Percentiles rank a stretch among this genome's conserved stretches.
These are phyloP conservation scores for Poecile montanus DNA, from an alignment of 2,797 vertebrate genomes.

Conservation along the genomic window DNA sequence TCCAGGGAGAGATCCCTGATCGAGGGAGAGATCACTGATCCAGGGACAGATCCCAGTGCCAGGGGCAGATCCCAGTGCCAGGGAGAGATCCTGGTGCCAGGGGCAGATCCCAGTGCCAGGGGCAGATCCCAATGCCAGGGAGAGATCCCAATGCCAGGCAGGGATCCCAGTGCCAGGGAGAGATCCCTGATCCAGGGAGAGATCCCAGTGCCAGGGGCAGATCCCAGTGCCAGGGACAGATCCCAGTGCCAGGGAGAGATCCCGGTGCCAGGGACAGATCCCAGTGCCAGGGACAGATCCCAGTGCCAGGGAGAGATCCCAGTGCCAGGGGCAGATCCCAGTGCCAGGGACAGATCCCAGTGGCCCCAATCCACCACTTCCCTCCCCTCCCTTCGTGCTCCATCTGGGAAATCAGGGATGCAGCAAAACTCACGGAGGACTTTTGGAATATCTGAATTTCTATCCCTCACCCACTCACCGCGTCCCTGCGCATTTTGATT, in stretches of 20 bases:
- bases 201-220: background rate
- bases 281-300: background rate
- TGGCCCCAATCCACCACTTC: too few relatives aligned
- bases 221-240: background rate
- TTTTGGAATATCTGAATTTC: background rate
- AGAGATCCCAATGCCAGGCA: too few relatives aligned
- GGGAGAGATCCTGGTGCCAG: too few relatives aligned
- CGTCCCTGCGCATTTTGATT: background rate
- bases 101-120: too few relatives aligned
- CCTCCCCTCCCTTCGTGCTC: rapidly evolving
- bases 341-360: background rate
- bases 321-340: too few relatives aligned
- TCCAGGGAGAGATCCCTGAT: too few relatives aligned
- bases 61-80: too few relatives aligned
- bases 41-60: too few relatives aligned
- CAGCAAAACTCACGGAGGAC: rapidly evolving
- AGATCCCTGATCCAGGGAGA: too few relatives aligned
- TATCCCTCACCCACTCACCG: rapidly evolving
- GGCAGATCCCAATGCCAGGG: background rate
- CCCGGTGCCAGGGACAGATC: background rate
- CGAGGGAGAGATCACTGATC: too few relatives aligned
- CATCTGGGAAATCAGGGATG: background rate
- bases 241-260: background rate
- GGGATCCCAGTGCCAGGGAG: too few relatives aligned
- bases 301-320: rapidly evolving